These are phyloP conservation scores for Drosophila orena DNA, from an alignment of 1,140 invertebrate genomes.

Conservation along the genomic window DNA sequence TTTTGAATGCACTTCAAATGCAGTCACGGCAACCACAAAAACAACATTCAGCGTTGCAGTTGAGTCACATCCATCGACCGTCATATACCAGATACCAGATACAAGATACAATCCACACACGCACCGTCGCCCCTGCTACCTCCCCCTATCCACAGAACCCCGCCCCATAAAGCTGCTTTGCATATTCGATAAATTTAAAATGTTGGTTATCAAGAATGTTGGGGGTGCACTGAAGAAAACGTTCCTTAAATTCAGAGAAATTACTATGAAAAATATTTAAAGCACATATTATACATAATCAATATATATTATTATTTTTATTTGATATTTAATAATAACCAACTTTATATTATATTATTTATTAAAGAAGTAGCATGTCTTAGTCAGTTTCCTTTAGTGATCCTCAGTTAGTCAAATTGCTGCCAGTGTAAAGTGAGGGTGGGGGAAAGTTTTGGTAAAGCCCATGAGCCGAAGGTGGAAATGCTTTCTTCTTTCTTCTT, in stretches of 20 bases:
- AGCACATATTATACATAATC: too few relatives aligned
- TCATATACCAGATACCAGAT: constrained; percentile 35
- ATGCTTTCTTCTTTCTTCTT: constrained; percentile 58
- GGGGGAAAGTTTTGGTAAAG: constrained; percentile 16
- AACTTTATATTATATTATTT: too few relatives aligned
- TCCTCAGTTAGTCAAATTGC: neutral
- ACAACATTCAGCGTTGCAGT: constrained; percentile 38
- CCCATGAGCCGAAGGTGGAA: constrained; percentile 47
- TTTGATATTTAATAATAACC: too few relatives aligned
- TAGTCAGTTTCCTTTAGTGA: neutral
- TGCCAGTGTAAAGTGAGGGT: constrained; percentile 2
- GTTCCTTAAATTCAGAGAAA: too few relatives aligned
- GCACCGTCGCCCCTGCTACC: constrained; percentile 19
- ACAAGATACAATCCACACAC: constrained; percentile 53
- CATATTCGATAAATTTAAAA: constrained; percentile 61
- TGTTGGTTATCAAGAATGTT: constrained; percentile 31
- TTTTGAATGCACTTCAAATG: constrained; percentile 73
- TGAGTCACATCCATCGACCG: constrained; percentile 71
- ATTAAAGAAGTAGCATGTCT: too few relatives aligned
- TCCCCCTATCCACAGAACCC: constrained; percentile 4
- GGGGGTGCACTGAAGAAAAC: neutral
- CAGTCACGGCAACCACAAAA: constrained; percentile 50
- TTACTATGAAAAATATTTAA: neutral
- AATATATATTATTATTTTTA: too few relatives aligned
- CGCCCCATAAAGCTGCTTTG: constrained; percentile 66